Evolutionary conservation across 2,113 vertebrate genomes (phyloP).

Genomic region (Elanoides forficatus): DNA sequence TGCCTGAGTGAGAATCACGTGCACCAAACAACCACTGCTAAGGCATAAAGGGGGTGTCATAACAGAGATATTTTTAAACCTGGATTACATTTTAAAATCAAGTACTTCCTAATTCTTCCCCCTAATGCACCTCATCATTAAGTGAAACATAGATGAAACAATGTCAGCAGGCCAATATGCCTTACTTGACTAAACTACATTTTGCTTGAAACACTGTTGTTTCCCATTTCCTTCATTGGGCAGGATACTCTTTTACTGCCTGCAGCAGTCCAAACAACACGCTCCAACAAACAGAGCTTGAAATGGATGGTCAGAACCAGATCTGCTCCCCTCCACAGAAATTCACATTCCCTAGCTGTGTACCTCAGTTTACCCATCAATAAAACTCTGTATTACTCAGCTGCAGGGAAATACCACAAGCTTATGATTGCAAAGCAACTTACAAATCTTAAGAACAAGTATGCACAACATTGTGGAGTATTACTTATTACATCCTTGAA

Average conservation of each 20-base stretch:
- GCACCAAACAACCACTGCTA: neutral
- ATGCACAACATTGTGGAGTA: accelerated
- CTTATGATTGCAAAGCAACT: no score
- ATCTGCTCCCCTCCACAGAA: neutral
- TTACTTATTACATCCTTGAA: neutral
- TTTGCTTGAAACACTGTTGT: neutral
- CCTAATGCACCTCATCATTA: neutral
- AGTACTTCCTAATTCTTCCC: neutral
- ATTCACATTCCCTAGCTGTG: neutral
- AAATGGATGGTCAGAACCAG: neutral
- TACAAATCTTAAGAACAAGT: no score
- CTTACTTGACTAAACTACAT: neutral
- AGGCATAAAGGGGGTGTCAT: neutral
- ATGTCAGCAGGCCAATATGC: neutral
- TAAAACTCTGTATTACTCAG: neutral
- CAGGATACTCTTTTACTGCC: neutral
- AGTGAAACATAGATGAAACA: neutral
- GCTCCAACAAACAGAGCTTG: neutral
- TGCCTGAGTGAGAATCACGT: neutral
- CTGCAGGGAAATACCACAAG: neutral
- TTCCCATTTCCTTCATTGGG: neutral
- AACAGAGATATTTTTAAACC: neutral
- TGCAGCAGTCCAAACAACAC: neutral
- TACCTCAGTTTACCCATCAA: neutral
- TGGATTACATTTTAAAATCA: neutral